Base-by-base conservation (phyloP, 30 jellyfish, hydroid and myxozoan species). In the Aurelia coerulea region DNA sequence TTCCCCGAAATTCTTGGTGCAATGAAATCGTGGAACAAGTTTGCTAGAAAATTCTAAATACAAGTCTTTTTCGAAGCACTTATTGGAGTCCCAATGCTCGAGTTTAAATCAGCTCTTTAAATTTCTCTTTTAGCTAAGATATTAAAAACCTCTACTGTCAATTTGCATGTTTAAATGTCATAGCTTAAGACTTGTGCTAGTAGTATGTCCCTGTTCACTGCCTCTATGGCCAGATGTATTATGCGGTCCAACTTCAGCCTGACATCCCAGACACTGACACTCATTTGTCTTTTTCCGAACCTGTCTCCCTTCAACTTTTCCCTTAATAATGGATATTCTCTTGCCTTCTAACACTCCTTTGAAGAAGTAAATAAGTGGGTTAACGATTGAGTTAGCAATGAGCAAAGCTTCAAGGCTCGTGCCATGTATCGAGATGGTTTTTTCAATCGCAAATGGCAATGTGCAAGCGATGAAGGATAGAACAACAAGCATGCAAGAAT, bases 351-450 rank as follows among this genome's bases (percentile, higher is more conserved):
- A 66, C 49, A 68, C 35, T 8, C 88, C 88, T 68, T 84, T 84
- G 83, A 71, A 84, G 67, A 84, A 84, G 73, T 84, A 84, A 4
- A 84, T 72, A 12, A 84, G 11, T 0, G 93, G 93, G 46, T 84
- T 84, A 34, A 66, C 29, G 18, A 67, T 77, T 2, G 93, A 84
- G 75, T 84, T 84, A 8, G 81, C 93, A 50, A 84, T 37, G 23
- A 84, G 82, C 60, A 84, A 59, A 46, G 75, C 35, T 56, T 84
- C 93, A 33, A 84, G 64, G 54, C 41, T 73, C 0, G 29, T 10
- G 18, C 46, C 65, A 10, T 15, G 4, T n/a, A n/a, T 23, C 37
- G 76, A 42, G 10, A 75, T 17, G 8, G 65, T 75, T 11, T 29
- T 84, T 42, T 84, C 82, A 13, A 84, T 52, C 7, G 88, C 88